These are phyloP conservation scores for Brachypodius melanocephalos DNA, from an alignment of 2,113 vertebrate genomes.

Conservation along the genomic window DNA sequence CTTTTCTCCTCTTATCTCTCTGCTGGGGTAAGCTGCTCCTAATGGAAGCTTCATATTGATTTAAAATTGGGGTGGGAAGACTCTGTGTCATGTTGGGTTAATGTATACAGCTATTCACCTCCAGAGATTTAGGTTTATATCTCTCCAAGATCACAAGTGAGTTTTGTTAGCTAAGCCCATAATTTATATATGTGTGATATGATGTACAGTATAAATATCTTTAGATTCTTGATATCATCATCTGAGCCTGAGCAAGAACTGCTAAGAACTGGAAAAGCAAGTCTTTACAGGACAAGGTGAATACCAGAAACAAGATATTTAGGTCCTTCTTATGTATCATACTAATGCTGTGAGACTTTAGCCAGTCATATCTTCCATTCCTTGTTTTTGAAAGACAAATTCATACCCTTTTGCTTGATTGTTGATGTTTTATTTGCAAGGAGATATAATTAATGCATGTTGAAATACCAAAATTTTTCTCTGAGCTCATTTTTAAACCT, in stretches of 20 bases:
- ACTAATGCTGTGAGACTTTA: not conserved
- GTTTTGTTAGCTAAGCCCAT: not conserved
- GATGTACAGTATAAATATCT: not conserved
- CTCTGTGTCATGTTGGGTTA: constrained; percentile 23
- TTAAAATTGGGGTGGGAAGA: constrained; percentile 30
- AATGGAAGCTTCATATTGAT: constrained; percentile 46
- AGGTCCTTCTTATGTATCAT: not conserved
- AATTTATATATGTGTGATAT: not conserved
- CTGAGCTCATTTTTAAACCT: not conserved
- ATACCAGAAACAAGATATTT: not conserved
- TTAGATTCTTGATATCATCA: not conserved
- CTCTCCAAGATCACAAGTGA: not conserved
- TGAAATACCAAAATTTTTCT: not conserved
- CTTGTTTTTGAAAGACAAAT: not conserved
- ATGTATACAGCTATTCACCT: not conserved
- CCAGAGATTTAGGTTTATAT: constrained; percentile 11
- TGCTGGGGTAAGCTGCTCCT: not conserved
- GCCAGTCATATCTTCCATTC: not conserved
- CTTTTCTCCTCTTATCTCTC: constrained; percentile 9
- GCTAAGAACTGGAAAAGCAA: not conserved
- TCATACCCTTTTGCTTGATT: not conserved
- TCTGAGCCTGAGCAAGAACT: not conserved
- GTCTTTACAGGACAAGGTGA: not conserved
- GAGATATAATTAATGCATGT: not conserved
- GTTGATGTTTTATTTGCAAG: not conserved